Evolutionary conservation across 2,888 invertebrate species (phyloP).

Genomic region (Spodoptera exigua): DNA sequence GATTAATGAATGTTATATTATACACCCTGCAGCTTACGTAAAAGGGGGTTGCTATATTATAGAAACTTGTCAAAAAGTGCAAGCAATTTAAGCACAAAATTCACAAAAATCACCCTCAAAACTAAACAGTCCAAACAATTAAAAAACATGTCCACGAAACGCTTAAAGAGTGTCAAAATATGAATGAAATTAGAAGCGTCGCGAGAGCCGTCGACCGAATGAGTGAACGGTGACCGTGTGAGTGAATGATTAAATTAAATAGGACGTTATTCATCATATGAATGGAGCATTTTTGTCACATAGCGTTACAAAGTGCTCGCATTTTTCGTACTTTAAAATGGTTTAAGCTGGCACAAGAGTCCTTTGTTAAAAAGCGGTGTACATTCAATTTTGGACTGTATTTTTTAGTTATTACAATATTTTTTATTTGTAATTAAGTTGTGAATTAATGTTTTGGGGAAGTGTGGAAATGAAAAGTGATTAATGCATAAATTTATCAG

Average conservation of each 20-base stretch:
- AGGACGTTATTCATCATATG: conserved; percentile 46
- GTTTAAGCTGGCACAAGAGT: conserved; percentile 12
- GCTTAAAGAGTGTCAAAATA: conserved; percentile 42
- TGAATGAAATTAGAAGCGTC: conserved; percentile 47
- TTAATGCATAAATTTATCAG: too few relatives aligned
- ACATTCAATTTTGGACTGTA: not conserved
- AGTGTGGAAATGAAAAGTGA: too few relatives aligned
- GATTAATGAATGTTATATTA: too few relatives aligned
- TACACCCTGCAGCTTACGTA: too few relatives aligned
- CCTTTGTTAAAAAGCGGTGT: not conserved
- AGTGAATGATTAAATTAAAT: conserved; percentile 61
- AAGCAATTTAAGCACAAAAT: not conserved
- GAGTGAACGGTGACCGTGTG: conserved; percentile 47
- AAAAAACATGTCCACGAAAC: conserved; percentile 33
- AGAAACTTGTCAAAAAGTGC: too few relatives aligned
- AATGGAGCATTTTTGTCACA: conserved; percentile 25
- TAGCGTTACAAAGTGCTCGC: conserved; percentile 14
- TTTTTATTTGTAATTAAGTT: too few relatives aligned
- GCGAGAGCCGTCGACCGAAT: conserved; percentile 42
- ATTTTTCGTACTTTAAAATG: conserved; percentile 18
- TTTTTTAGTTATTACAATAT: too few relatives aligned
- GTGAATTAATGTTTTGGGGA: too few relatives aligned
- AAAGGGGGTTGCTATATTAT: too few relatives aligned
- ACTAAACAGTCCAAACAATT: not conserved
- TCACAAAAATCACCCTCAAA: not conserved